Evolutionary conservation across 2,888 invertebrate genomes (phyloP), one percentile per base, ranked within the genome.

Genomic region (Eremobia ochroleuca): DNA sequence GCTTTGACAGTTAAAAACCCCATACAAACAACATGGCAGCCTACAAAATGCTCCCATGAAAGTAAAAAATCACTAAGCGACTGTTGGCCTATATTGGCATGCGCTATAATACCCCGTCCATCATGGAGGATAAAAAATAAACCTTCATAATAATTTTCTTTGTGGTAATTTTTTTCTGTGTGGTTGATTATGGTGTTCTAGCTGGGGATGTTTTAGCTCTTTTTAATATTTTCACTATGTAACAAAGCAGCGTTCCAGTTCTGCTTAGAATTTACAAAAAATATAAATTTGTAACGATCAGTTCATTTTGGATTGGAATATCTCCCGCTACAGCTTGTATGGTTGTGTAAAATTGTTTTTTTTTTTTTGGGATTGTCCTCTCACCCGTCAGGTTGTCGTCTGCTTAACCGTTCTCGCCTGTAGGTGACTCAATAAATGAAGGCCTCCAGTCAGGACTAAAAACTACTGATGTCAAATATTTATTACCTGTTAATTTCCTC

Each of bases 81-180:
- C 72, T 55, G 71, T 40, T 69, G 71, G 73, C 46, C 68, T 84
- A 70, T 82, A 77, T 82, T 83, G 49, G 87, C 85, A 85, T 85
- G 79, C 77, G 74, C 73, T 73, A 69, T 87, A 89, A 91, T 85
- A 87, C 87, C 80, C 83, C 88, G 89, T 93, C 90, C 90, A 91
- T 93, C 93, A 92, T 62, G 70, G 70, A 64, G 92, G 90, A 93
- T 93, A 92, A 93, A 93, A 92, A 92, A 93, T 90, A 92, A 92
- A 90, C 90, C 91, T 90, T 87, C 77, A 92, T 92, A 93, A 93
- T 93, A 90, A 93, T 93, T 93, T 92, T 88, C 91, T 89, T 92
- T 91, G 89, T 88, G 87, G 25, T 73, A 9, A n/a, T n/a, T n/a
- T n/a, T n/a, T n/a, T n/a, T n/a, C n/a, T n/a, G 40, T 65, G 18